Conservation (phyloP, 1,140 invertebrate species). For the Samia ricini region DNA sequence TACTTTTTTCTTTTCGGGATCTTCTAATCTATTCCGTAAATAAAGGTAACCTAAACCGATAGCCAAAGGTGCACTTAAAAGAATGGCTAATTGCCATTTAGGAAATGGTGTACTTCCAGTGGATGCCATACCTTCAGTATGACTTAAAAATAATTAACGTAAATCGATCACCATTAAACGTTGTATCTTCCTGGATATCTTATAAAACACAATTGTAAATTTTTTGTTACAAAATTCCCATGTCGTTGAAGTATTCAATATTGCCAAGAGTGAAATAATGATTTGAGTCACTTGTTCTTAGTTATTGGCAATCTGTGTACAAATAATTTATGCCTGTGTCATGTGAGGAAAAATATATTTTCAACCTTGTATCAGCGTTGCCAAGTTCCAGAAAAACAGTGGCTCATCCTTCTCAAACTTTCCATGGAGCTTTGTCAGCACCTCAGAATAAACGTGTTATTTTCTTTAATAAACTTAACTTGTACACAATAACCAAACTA, state of each 20-base stretch:
- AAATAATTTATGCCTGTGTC: too few relatives aligned
- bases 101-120: constrained; percentile 73
- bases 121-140: constrained; percentile 57
- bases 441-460: too few relatives aligned
- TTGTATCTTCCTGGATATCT: constrained; percentile 27
- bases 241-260: constrained; percentile 27
- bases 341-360: too few relatives aligned
- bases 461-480: too few relatives aligned
- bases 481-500: too few relatives aligned
- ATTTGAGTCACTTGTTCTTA: too few relatives aligned
- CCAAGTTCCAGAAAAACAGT: too few relatives aligned
- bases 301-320: too few relatives aligned
- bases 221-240: constrained; percentile 30
- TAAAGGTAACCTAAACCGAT: constrained; percentile 90
- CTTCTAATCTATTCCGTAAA: constrained; percentile 79
- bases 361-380: too few relatives aligned
- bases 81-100: constrained; percentile 86
- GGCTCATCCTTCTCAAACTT: too few relatives aligned
- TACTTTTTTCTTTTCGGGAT: constrained; percentile 77
- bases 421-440: too few relatives aligned
- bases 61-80: constrained; percentile 88
- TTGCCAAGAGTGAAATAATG: background rate
- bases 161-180: constrained; percentile 64
- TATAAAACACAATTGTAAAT: constrained; percentile 30
- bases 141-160: constrained; percentile 29